phyloP scores from a whole-genome alignment of 2,797 vertebrate genomes.

The Pangasius larnaudii region DNA sequence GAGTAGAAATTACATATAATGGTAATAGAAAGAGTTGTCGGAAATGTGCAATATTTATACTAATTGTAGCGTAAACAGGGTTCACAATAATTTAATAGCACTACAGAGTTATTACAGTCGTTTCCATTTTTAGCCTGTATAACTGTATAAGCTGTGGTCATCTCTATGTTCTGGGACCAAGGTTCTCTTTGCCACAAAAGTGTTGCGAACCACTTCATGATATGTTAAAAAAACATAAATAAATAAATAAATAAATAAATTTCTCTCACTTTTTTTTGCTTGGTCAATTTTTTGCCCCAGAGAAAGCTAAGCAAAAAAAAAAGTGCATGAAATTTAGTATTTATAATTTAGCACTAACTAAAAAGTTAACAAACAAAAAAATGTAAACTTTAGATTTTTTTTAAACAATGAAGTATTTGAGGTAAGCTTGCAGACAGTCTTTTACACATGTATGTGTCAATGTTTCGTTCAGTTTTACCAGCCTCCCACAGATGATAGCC shows the following conservation, averaged over 20 bases:
- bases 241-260: not conserved
- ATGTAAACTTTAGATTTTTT: not conserved
- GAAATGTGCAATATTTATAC: slow-evolving; percentile 17
- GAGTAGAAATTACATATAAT: slow-evolving; percentile 16
- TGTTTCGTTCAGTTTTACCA: not conserved
- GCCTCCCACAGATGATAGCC: not conserved
- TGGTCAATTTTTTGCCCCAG: not conserved
- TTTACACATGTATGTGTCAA: not conserved
- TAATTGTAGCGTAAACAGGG: slow-evolving; percentile 20
- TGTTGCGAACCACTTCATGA: not conserved
- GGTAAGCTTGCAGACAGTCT: not conserved
- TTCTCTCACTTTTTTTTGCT: not conserved
- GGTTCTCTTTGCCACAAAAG: slow-evolving; percentile 7
- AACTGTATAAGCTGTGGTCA: slow-evolving; percentile 17
- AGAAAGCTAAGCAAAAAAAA: not conserved
- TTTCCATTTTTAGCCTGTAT: not conserved
- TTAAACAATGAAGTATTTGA: slow-evolving; percentile 1
- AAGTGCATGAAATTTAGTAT: not conserved
- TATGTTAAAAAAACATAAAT: not conserved
- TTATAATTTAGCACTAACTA: not conserved
- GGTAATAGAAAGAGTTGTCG: not conserved
- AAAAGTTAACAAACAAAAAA: not conserved
- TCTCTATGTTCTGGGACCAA: slow-evolving; percentile 1
- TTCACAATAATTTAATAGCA: slow-evolving; percentile 29
- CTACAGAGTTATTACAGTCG: slow-evolving; percentile 25